Evolutionary conservation across 2,888 invertebrate species (phyloP).

Genomic region (Rhingia campestris): DNA sequence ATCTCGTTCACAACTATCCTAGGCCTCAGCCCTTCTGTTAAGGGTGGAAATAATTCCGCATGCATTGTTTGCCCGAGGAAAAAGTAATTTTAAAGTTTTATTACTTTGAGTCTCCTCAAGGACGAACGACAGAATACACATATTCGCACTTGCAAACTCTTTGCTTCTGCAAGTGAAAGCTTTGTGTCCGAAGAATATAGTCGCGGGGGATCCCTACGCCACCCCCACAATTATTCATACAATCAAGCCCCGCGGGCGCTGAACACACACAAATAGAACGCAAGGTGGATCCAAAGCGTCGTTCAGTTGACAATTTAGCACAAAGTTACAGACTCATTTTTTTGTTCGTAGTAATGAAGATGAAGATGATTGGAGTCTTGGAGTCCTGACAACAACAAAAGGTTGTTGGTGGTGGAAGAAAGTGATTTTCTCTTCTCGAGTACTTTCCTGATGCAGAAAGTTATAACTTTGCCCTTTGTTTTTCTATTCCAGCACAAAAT

Average conservation of each 20-base stretch:
- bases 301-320: slow-evolving; percentile 68
- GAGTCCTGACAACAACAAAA: slow-evolving; percentile 6
- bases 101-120: slow-evolving; percentile 59
- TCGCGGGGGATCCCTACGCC: slow-evolving; percentile 7
- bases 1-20: slow-evolving; percentile 27
- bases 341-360: slow-evolving; percentile 38
- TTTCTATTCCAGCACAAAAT: slow-evolving; percentile 39
- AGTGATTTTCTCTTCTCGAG: slow-evolving; percentile 51
- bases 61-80: slow-evolving; percentile 69
- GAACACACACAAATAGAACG: neutral
- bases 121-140: slow-evolving; percentile 20
- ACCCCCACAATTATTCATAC: slow-evolving; percentile 66
- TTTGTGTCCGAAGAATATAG: slow-evolving; percentile 48
- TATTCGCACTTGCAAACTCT: slow-evolving; percentile 50
- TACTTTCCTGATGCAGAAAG: slow-evolving; percentile 55
- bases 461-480: slow-evolving; percentile 63
- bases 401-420: slow-evolving; percentile 16
- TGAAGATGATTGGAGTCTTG: slow-evolving; percentile 33
- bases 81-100: slow-evolving; percentile 74
- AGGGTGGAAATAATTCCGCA: slow-evolving; percentile 50
- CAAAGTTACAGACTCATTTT: slow-evolving; percentile 50
- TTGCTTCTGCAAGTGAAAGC: slow-evolving; percentile 64
- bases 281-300: slow-evolving; percentile 67
- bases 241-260: slow-evolving; percentile 61
- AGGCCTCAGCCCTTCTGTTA: slow-evolving; percentile 41